These are phyloP conservation scores for Bemisia tabaci DNA, from an alignment of 1,140 invertebrate genomes.

Conservation along the genomic window DNA sequence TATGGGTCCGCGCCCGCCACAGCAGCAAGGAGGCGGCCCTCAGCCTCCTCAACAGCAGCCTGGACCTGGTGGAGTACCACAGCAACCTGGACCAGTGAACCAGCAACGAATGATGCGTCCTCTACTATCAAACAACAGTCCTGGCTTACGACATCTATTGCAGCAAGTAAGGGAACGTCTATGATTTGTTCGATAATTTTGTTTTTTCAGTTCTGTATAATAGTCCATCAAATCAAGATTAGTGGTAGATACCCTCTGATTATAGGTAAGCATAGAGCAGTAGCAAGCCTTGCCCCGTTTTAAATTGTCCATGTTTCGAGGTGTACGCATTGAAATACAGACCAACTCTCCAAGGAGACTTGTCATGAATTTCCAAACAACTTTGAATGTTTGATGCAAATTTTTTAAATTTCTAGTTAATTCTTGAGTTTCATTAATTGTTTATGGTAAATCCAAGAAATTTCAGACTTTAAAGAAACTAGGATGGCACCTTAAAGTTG, in stretches of 20 bases:
- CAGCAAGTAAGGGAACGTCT: conserved; percentile 40
- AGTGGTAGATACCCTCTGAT: too few species aligned
- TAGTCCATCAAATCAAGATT: not conserved
- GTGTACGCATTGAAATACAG: too few species aligned
- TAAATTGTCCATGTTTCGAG: too few species aligned
- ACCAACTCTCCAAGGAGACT: too few species aligned
- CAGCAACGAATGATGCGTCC: conserved; percentile 47
- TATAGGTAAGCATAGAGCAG: too few species aligned
- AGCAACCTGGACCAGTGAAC: conserved; percentile 30
- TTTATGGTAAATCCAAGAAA: too few species aligned
- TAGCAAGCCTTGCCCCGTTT: conserved; percentile 6
- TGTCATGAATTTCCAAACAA: too few species aligned
- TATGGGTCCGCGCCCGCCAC: conserved; percentile 16
- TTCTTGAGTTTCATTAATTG: too few species aligned
- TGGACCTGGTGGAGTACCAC: conserved; percentile 14
- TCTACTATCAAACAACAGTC: conserved; percentile 40
- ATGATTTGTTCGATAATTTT: conserved; percentile 10
- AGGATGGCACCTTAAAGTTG: too few species aligned
- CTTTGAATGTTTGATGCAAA: too few species aligned
- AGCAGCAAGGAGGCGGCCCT: conserved; percentile 17
- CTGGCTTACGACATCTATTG: conserved; percentile 50
- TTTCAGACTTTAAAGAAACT: too few species aligned
- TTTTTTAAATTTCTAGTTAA: too few species aligned
- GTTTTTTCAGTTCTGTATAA: conserved; percentile 6
- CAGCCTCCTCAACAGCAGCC: conserved; percentile 24